Conservation (phyloP, 92 coral and sea anemone species). For the Epizoanthus stellaris region DNA sequence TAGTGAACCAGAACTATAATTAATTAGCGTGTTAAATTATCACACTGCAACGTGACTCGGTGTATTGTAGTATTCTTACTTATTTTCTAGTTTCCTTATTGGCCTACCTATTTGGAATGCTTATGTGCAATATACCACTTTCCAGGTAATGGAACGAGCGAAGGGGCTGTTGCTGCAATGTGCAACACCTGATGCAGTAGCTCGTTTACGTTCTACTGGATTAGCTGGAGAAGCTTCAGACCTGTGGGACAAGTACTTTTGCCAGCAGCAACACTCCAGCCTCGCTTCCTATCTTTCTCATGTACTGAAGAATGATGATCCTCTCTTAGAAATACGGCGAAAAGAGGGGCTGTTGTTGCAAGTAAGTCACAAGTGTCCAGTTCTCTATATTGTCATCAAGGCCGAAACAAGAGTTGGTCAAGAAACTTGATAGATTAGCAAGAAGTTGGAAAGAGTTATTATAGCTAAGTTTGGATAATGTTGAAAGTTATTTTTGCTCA, state of each 20-base stretch:
- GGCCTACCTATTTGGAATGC: neutral
- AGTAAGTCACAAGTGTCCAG: constrained; percentile 15
- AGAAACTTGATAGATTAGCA: too few species aligned
- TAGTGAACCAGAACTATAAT: neutral
- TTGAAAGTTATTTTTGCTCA: too few species aligned
- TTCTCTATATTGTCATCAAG: too few species aligned
- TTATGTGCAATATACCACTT: neutral
- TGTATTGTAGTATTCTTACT: neutral
- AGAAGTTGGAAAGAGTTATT: too few species aligned
- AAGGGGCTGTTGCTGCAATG: constrained; percentile 69
- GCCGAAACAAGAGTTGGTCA: too few species aligned
- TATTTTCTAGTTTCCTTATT: neutral
- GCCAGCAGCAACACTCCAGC: constrained; percentile 77
- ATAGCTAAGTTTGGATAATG: too few species aligned
- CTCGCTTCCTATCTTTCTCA: constrained; percentile 56
- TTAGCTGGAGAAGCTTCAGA: constrained; percentile 55
- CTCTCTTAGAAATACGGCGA: constrained; percentile 19
- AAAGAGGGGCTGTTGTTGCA: constrained; percentile 66
- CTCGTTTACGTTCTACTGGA: constrained; percentile 66
- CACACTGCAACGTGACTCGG: neutral
- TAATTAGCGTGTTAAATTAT: too few species aligned
- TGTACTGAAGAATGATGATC: constrained; percentile 29
- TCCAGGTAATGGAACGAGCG: constrained; percentile 58
- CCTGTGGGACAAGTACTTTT: constrained; percentile 62
- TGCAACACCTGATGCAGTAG: constrained; percentile 89